phyloP scores from a whole-genome alignment of 2,113 vertebrate species.

The Myotis davidii region DNA sequence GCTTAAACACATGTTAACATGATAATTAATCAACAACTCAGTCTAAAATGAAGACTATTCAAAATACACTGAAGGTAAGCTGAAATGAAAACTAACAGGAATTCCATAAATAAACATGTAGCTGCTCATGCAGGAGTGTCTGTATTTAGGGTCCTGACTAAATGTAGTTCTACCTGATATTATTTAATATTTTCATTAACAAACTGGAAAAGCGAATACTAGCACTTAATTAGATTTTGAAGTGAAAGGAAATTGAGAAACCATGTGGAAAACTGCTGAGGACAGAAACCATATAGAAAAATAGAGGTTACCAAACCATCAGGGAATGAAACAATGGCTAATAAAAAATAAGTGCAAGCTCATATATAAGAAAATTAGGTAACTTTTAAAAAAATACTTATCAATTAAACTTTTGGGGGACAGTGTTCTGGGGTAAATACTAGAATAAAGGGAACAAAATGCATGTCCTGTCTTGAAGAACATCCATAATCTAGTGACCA shows the following conservation, averaged over 20 bases:
- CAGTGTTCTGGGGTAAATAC: background rate
- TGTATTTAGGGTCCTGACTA: background rate
- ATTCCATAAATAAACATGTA: background rate
- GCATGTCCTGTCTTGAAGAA: background rate
- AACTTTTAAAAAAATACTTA: background rate
- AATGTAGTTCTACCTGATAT: background rate
- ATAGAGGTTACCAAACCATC: background rate
- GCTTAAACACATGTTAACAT: background rate
- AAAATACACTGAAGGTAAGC: background rate
- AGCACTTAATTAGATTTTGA: slow-evolving; percentile 16
- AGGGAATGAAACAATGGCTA: background rate
- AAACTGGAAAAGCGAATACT: background rate
- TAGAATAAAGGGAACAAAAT: background rate
- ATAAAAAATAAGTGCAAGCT: background rate
- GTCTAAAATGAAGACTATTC: background rate
- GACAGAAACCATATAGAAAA: background rate
- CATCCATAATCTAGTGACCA: background rate
- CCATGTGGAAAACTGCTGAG: background rate
- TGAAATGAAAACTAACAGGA: background rate
- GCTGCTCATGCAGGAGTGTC: background rate
- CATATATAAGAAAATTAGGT: background rate
- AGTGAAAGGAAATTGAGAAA: background rate
- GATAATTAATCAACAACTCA: slow-evolving; percentile 5
- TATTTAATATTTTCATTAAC: background rate
- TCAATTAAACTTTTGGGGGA: background rate